Percentiles rank a stretch among this genome's conserved stretches.
Evolutionary conservation across 2,888 invertebrate species (phyloP).

Genomic region (Cryptus armator): DNA sequence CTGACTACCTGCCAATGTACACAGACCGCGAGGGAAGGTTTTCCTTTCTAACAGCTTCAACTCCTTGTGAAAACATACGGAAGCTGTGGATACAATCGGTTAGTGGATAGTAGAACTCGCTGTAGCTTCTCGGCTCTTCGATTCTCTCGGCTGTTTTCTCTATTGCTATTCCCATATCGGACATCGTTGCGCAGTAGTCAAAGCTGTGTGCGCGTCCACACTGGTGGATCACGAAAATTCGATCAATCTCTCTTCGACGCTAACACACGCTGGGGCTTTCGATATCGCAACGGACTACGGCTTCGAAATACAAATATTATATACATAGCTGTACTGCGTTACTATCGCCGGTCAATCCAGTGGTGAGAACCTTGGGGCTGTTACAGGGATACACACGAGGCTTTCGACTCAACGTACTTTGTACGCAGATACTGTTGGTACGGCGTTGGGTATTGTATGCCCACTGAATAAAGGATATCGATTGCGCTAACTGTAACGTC

Average conservation of each 20-base stretch:
- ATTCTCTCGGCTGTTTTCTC: constrained; percentile 23
- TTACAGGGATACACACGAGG: constrained; percentile 27
- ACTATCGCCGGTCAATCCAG: too few relatives aligned
- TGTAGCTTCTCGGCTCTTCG: constrained; percentile 16
- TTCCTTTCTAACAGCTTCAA: constrained; percentile 4
- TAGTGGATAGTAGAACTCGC: constrained; percentile 14
- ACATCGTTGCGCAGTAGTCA: neutral
- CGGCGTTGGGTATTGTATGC: neutral
- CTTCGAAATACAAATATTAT: constrained; percentile 59
- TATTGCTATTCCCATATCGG: constrained; percentile 8
- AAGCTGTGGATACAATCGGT: constrained; percentile 37
- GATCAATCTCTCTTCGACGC: constrained; percentile 46
- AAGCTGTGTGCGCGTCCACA: neutral
- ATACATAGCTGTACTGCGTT: neutral
- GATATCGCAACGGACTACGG: constrained; percentile 54
- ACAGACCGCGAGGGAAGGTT: neutral
- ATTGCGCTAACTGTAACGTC: constrained; percentile 10
- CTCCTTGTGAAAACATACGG: constrained; percentile 37
- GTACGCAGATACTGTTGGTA: neutral
- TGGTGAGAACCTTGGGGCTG: constrained; percentile 12
- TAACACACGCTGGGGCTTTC: constrained; percentile 20
- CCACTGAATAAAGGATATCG: constrained; percentile 17
- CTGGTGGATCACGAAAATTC: constrained; percentile 45
- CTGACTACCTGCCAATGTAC: constrained; percentile 35
- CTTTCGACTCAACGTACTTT: neutral